Base-by-base conservation (phyloP, 2,888 invertebrate genomes). In the Eupithecia subfuscata region DNA sequence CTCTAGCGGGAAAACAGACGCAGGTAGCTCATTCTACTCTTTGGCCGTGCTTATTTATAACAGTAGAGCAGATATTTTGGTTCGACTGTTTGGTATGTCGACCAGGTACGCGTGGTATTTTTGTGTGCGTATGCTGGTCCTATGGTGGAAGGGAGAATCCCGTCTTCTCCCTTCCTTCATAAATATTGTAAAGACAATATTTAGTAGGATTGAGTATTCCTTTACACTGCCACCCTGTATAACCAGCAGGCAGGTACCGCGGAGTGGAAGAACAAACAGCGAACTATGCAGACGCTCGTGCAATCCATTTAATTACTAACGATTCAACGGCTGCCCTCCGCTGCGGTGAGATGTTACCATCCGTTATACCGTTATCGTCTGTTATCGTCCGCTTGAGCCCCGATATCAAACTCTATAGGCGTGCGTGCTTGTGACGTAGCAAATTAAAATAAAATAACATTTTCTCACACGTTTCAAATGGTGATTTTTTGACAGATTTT, bases 231-330 rank as follows among this genome's bases (percentile, higher is more conserved):
- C 63, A 64, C 22, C 70, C 60, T 71, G 70, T 71, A 63, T 40
- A 67, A 1, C 16, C 12, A 25, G 48, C 67, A 60, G 74, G 34
- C 34, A 60, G 34, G 68, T 71, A 71, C 56, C 34, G 22, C 56
- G 56, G 70, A 71, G 74, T 75, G 73, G 80, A 75, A 78, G 25
- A 81, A 82, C 83, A 78, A 82, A 82, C 83, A 79, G 73, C 43
- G 78, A 83, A 83, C 83, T 83, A 83, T 83, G 82, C 82, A 83
- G 83, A 83, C 83, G 77, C 71, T 68, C 67, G 56, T 75, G 78
- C 77, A 78, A 81, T 80, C 81, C 81, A 79, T 82, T 83, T 83
- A 82, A 83, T 83, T 83, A 83, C 78, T 82, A 80, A 75, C 79
- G 52, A 79, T 82, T 81, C 74, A 71, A 64, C 45, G 30, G 73